A percentile compares a stretch with the other conserved stretches of the same genome.
Evolutionary conservation across 1,140 invertebrate genomes (phyloP).

Genomic region (Hyposmocoma kahamanoa): DNA sequence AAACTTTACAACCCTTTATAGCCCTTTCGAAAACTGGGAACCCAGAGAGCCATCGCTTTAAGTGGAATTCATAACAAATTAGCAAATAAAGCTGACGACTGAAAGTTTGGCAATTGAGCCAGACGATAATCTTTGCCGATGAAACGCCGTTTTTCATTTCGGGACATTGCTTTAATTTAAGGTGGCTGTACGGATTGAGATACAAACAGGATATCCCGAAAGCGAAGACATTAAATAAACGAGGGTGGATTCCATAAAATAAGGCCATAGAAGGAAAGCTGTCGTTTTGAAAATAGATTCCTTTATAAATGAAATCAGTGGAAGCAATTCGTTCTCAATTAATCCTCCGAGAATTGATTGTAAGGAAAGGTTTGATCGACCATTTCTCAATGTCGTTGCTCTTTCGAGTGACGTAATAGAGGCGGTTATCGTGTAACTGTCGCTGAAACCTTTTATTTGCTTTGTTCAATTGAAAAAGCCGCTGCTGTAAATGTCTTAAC

Average conservation of each 20-base stretch:
- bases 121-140: constrained; percentile 18
- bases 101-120: constrained; percentile 16
- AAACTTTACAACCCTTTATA: constrained; percentile 1
- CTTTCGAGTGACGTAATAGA: constrained; percentile 3
- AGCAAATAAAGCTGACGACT: constrained; percentile 1
- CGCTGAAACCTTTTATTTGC: too few relatives aligned
- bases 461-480: too few relatives aligned
- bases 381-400: constrained; percentile 15
- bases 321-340: constrained; percentile 13
- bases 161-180: constrained; percentile 10
- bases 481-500: too few relatives aligned
- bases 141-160: constrained; percentile 16
- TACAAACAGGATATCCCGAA: background rate
- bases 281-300: background rate
- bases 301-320: constrained; percentile 1
- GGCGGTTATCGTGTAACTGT: too few relatives aligned
- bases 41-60: background rate
- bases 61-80: constrained; percentile 4
- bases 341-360: constrained; percentile 16
- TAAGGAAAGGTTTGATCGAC: constrained; percentile 13
- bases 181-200: background rate
- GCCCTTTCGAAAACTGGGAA: background rate
- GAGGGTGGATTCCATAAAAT: background rate
- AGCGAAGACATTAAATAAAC: background rate
- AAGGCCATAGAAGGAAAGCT: background rate